Percentiles rank a stretch among this genome's conserved stretches.
These are phyloP conservation scores for Cryptoprocta ferox DNA, from an alignment of 2,797 vertebrate genomes.

Conservation along the genomic window DNA sequence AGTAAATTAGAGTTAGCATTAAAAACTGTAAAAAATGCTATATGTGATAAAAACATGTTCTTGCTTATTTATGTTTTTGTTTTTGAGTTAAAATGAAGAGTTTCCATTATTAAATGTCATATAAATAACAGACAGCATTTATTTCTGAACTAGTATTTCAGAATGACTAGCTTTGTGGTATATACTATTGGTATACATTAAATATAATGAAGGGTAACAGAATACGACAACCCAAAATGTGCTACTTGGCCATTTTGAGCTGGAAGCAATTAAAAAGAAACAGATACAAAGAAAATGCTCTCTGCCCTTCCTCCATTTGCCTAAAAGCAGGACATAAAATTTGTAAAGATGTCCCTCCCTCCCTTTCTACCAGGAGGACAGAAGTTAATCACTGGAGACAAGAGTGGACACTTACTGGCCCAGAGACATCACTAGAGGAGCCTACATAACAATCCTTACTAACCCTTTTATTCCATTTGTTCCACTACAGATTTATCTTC, in stretches of 20 bases:
- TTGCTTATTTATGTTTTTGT: slow-evolving; percentile 24
- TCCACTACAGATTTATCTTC: not conserved
- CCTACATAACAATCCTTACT: not conserved
- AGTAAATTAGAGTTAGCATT: slow-evolving; percentile 51
- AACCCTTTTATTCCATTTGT: not conserved
- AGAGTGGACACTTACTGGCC: not conserved
- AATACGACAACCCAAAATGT: not conserved
- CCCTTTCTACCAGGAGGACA: not conserved
- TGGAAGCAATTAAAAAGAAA: not conserved
- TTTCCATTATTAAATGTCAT: slow-evolving; percentile 61
- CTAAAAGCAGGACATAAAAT: not conserved
- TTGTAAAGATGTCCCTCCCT: not conserved
- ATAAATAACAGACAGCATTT: slow-evolving; percentile 79
- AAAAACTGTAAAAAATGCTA: not conserved
- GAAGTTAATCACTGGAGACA: not conserved
- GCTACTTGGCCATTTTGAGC: not conserved
- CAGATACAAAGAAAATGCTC: not conserved
- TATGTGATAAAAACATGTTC: slow-evolving; percentile 22
- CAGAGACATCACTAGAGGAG: not conserved
- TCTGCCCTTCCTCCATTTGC: not conserved
- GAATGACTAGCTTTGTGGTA: slow-evolving; percentile 59
- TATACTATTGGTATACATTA: slow-evolving; percentile 54
- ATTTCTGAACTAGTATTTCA: slow-evolving; percentile 69
- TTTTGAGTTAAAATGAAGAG: slow-evolving; percentile 21
- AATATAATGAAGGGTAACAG: slow-evolving; percentile 42